Evolutionary conservation across 2,113 vertebrate genomes (phyloP).

Genomic region (Actinemys pallida): DNA sequence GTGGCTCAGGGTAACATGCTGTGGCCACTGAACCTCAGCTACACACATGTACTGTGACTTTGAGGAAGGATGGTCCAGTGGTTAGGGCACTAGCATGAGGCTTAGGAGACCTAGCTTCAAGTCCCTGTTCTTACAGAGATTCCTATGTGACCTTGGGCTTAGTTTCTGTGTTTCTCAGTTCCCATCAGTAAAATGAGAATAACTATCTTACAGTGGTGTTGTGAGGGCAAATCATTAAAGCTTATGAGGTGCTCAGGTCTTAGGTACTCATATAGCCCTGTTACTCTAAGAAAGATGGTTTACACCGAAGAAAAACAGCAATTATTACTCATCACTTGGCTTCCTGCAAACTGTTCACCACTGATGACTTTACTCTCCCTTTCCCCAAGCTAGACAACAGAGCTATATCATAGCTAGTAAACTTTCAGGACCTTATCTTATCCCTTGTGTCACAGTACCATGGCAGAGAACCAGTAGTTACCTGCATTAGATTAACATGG

Average conservation of each 20-base stretch:
- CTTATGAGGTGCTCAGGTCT: conserved; percentile 4
- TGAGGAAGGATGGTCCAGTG: neutral
- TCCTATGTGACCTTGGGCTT: neutral
- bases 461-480: neutral
- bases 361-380: neutral
- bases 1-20: neutral
- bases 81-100: neutral
- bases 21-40: neutral
- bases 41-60: neutral
- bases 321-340: neutral
- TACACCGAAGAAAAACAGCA: neutral
- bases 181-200: neutral
- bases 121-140: neutral
- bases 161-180: neutral
- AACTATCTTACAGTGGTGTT: neutral
- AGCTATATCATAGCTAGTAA: neutral
- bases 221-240: neutral
- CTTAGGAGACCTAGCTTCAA: neutral
- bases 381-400: neutral
- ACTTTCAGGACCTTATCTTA: neutral
- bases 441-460: neutral
- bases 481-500: neutral
- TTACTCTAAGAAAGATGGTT: neutral
- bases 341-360: neutral
- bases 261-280: too few species aligned